Evolutionary conservation across 2,888 invertebrate species (phyloP).

Genomic region (Athalia rosae): DNA sequence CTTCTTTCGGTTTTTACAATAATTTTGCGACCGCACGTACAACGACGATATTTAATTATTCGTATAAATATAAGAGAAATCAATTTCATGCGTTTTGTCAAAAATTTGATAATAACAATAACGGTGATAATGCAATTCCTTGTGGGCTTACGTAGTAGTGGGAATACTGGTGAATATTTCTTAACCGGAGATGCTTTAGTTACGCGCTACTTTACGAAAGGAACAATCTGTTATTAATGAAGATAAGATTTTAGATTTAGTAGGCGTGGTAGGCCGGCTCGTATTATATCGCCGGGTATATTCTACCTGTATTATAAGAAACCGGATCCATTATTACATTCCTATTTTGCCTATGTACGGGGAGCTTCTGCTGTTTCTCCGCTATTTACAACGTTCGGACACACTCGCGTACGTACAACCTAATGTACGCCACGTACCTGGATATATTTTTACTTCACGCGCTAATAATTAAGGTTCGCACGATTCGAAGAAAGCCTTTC

Average conservation of each 20-base stretch:
- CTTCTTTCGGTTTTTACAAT: too few relatives aligned
- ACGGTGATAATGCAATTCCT: background rate
- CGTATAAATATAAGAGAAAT: too few relatives aligned
- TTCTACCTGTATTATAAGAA: background rate
- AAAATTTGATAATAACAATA: background rate
- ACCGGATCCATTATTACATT: constrained; percentile 38
- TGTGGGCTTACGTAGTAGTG: too few relatives aligned
- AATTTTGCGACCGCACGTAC: too few relatives aligned
- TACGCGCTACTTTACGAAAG: constrained; percentile 36
- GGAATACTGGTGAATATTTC: background rate
- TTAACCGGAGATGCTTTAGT: background rate
- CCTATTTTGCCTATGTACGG: too few relatives aligned
- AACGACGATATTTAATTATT: too few relatives aligned
- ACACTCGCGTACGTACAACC: background rate
- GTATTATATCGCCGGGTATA: too few relatives aligned
- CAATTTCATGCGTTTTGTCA: too few relatives aligned
- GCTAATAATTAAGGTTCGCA: constrained; percentile 34
- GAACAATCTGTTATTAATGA: constrained; percentile 26
- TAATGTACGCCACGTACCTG: background rate
- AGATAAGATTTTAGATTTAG: constrained; percentile 12
- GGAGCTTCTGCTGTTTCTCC: too few relatives aligned
- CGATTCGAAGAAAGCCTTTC: constrained; percentile 32
- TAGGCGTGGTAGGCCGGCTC: constrained; percentile 6
- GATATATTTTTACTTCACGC: constrained; percentile 21
- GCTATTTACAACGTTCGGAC: background rate